These are phyloP conservation scores for Tinea semifulvella DNA, from an alignment of 2,888 invertebrate genomes.

Conservation along the genomic window DNA sequence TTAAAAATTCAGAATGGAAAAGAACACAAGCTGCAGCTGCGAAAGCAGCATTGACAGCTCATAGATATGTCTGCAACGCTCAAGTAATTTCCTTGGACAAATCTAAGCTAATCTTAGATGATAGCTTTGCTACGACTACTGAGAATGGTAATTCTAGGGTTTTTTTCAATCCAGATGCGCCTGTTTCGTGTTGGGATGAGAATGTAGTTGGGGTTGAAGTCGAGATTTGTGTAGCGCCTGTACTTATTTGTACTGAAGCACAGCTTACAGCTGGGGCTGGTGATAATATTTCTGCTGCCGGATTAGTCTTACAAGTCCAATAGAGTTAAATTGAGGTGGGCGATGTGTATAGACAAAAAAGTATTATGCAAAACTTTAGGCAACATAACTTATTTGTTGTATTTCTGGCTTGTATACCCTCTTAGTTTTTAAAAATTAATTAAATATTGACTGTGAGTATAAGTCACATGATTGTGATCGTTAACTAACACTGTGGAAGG, in stretches of 20 bases:
- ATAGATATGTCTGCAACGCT: conserved; percentile 82
- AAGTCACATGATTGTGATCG: no score
- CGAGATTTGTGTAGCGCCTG: conserved; percentile 84
- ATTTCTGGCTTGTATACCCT: no score
- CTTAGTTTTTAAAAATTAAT: no score
- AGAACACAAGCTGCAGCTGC: conserved; percentile 82
- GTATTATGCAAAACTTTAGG: no score
- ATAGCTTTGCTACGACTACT: conserved; percentile 80
- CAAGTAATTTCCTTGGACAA: conserved; percentile 60
- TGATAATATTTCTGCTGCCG: conserved; percentile 89
- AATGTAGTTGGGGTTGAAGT: conserved; percentile 52
- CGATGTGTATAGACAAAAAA: no score
- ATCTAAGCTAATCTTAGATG: conserved; percentile 76
- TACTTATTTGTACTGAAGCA: conserved; percentile 83
- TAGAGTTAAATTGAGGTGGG: conserved; percentile 30
- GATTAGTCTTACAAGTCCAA: conserved; percentile 77
- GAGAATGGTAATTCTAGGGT: conserved; percentile 65
- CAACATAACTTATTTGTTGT: no score
- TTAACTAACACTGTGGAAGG: no score
- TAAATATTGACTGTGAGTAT: no score
- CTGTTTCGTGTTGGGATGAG: conserved; percentile 87
- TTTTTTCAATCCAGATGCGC: conserved; percentile 72
- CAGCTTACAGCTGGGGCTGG: conserved; percentile 87
- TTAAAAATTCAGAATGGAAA: conserved; percentile 76
- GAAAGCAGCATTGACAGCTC: conserved; percentile 83